Conservation (phyloP, 2,113 vertebrate genomes). For the Nerophis lumbriciformis region DNA sequence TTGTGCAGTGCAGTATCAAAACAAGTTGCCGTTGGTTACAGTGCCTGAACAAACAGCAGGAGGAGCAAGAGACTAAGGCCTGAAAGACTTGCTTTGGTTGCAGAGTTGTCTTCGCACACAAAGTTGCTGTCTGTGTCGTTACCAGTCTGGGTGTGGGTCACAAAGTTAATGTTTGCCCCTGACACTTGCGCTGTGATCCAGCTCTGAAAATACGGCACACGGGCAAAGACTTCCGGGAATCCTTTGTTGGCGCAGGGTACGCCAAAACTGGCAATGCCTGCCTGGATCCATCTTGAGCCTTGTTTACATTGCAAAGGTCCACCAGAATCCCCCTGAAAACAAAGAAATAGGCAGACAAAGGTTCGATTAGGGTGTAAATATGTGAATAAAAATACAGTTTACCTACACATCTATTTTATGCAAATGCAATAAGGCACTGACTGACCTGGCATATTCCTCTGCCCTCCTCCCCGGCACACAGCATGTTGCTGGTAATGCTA, state of each 20-base stretch:
- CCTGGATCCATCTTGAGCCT: conserved; percentile 76
- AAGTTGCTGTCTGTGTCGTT: conserved; percentile 31
- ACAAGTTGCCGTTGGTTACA: not conserved
- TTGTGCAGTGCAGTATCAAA: too few relatives aligned
- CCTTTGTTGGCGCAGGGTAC: conserved; percentile 71
- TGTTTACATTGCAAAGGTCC: conserved; percentile 81
- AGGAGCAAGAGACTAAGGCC: not conserved
- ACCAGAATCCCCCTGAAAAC: conserved; percentile 81
- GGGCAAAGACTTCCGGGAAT: conserved; percentile 81
- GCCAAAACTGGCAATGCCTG: conserved; percentile 82
- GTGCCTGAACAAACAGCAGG: not conserved
- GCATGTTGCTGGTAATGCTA: conserved; percentile 65
- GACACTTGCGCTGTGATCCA: conserved; percentile 69
- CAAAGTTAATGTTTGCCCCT: conserved; percentile 25
- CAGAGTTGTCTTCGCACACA: conserved; percentile 17
- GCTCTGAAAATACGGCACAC: conserved; percentile 73
- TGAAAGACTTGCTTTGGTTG: not conserved
- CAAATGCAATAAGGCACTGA: not conserved
- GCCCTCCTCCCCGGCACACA: conserved; percentile 68
- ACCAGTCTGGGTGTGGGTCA: conserved; percentile 37
- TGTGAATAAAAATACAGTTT: not conserved
- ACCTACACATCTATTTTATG: not conserved
- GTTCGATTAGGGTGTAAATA: too few relatives aligned
- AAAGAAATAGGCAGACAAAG: not conserved
- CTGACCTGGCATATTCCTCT: conserved; percentile 65